Percentiles rank a stretch among this genome's conserved stretches.
Evolutionary conservation across 2,797 vertebrate genomes (phyloP).

Genomic region (Monodelphis domestica): DNA sequence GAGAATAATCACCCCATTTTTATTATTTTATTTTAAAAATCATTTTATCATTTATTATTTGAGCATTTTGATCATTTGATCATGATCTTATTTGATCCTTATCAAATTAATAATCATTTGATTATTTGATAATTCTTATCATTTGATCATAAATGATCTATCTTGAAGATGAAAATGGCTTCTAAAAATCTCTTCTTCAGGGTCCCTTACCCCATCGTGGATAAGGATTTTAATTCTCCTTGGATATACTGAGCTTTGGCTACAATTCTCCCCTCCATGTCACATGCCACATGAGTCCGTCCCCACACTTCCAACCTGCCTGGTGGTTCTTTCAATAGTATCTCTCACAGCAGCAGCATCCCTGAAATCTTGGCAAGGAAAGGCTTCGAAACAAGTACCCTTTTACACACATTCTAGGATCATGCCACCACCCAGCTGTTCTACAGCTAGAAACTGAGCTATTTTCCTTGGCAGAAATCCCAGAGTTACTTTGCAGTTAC

Average conservation of each 20-base stretch:
- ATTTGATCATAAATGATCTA: not conserved
- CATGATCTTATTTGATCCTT: too few relatives aligned
- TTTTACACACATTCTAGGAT: not conserved
- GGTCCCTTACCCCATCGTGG: not conserved
- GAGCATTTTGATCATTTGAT: too few relatives aligned
- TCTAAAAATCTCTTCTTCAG: not conserved
- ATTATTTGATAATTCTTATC: too few relatives aligned
- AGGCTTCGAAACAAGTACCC: not conserved
- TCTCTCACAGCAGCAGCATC: not conserved
- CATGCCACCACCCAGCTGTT: not conserved
- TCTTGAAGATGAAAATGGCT: not conserved
- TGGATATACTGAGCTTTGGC: not conserved
- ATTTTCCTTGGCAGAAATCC: conserved; percentile 67
- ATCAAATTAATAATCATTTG: too few relatives aligned
- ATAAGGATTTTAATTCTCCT: not conserved
- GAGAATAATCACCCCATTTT: too few relatives aligned
- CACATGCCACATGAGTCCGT: not conserved
- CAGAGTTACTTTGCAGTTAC: conserved; percentile 50
- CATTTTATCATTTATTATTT: too few relatives aligned
- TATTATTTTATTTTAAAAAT: too few relatives aligned
- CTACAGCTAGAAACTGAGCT: not conserved
- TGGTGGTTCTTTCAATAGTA: not conserved
- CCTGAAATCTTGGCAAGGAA: not conserved
- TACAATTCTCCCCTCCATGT: not conserved
- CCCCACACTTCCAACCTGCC: not conserved